Conservation (phyloP, 1,140 invertebrate genomes). For the Micrasema longulum region DNA sequence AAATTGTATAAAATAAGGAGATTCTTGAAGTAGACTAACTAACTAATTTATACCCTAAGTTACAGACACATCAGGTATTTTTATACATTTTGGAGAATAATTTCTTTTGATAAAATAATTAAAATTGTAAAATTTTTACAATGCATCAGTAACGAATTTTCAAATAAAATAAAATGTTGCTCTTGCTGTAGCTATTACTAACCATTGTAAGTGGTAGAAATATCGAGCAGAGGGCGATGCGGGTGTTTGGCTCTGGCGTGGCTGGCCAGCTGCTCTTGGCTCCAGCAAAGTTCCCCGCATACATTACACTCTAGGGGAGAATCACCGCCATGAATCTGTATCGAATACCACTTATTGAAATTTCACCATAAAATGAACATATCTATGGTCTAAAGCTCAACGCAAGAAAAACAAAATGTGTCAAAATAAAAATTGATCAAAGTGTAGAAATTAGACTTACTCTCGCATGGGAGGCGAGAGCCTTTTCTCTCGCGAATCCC, state of each 20-base stretch:
- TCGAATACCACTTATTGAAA: not conserved
- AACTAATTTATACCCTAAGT: too few species aligned
- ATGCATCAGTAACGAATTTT: too few species aligned
- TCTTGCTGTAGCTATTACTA: not conserved
- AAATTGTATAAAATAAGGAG: too few species aligned
- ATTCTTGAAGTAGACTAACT: too few species aligned
- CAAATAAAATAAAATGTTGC: too few species aligned
- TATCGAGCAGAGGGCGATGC: conserved; percentile 59
- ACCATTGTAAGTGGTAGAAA: conserved; percentile 53
- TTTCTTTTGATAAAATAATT: too few species aligned
- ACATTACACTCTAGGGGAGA: conserved; percentile 80
- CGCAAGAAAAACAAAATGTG: too few species aligned
- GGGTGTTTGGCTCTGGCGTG: conserved; percentile 73
- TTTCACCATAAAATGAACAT: not conserved
- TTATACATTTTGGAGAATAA: too few species aligned
- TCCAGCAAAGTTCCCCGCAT: conserved; percentile 85
- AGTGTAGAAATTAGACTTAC: too few species aligned
- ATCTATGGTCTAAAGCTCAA: not conserved
- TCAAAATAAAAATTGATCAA: too few species aligned
- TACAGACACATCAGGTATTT: too few species aligned
- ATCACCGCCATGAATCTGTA: conserved; percentile 78
- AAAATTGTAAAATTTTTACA: too few species aligned
- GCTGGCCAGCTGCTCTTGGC: conserved; percentile 73
- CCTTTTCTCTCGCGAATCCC: conserved; percentile 83
- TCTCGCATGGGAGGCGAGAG: conserved; percentile 77